Conservation (phyloP, 2,113 vertebrate genomes). For the Myrmecophaga tridactyla region DNA sequence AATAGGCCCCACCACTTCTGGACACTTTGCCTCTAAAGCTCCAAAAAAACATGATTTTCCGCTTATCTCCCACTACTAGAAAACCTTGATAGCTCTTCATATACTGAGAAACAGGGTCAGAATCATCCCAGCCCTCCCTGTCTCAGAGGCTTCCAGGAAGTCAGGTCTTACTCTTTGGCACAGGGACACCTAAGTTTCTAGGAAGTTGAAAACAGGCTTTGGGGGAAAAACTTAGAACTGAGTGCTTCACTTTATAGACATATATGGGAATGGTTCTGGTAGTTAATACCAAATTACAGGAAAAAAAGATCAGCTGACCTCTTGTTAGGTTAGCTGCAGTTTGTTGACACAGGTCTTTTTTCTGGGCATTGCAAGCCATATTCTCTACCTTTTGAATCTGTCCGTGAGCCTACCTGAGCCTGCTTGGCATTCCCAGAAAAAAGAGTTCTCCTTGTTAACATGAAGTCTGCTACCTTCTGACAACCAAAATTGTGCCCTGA, state of each 20-base stretch:
- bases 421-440: not conserved
- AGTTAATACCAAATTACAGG: not conserved
- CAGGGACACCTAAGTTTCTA: not conserved
- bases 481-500: not conserved
- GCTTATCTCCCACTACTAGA: not conserved
- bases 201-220: not conserved
- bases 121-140: not conserved
- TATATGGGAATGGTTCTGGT: not conserved
- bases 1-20: not conserved
- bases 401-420: not conserved
- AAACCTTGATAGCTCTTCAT: not conserved
- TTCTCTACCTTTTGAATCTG: not conserved
- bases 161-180: not conserved
- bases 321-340: not conserved
- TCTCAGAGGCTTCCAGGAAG: not conserved
- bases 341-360: not conserved
- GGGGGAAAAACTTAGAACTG: not conserved
- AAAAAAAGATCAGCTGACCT: not conserved
- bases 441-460: not conserved
- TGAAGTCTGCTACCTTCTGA: slow-evolving; percentile 21
- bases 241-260: not conserved
- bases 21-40: no score
- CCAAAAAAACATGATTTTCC: not conserved
- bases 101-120: not conserved
- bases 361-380: not conserved